These are phyloP conservation scores for Desmophyllum pertusum DNA, from an alignment of 92 coral and sea anemone genomes.

Conservation along the genomic window DNA sequence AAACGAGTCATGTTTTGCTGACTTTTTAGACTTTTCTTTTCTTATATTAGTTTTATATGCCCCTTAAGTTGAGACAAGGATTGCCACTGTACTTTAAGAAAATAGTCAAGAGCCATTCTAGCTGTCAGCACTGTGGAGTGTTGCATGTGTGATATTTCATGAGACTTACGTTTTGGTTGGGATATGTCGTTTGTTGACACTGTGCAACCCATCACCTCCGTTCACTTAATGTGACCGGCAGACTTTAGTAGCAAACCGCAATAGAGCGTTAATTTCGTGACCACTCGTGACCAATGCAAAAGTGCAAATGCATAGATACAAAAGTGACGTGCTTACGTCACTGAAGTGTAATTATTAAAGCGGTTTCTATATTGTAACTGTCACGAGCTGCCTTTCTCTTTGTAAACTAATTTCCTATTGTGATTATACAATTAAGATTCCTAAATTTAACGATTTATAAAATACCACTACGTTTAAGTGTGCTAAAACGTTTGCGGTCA, in stretches of 20 bases:
- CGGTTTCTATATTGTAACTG: neutral
- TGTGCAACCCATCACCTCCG: constrained; percentile 17
- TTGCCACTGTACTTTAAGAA: neutral
- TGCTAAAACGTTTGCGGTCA: too few relatives aligned
- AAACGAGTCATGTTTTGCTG: too few relatives aligned
- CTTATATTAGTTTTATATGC: too few relatives aligned
- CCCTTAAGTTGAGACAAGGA: neutral
- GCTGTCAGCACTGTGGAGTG: neutral
- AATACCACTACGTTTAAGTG: too few relatives aligned
- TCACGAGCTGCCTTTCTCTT: neutral
- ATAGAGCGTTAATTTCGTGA: neutral
- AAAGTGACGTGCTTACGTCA: constrained; percentile 6
- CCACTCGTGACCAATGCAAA: neutral
- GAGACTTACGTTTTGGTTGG: constrained; percentile 7
- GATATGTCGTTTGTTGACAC: constrained; percentile 4
- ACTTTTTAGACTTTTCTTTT: too few relatives aligned
- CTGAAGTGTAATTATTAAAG: neutral
- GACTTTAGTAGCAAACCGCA: neutral
- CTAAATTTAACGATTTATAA: neutral
- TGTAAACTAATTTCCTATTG: neutral
- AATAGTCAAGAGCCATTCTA: neutral
- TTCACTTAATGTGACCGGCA: neutral
- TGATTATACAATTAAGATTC: neutral
- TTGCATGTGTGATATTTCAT: neutral
- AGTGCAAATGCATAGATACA: neutral